phyloP scores from a whole-genome alignment of 2,113 vertebrate species.

The Lasiurus cinereus region DNA sequence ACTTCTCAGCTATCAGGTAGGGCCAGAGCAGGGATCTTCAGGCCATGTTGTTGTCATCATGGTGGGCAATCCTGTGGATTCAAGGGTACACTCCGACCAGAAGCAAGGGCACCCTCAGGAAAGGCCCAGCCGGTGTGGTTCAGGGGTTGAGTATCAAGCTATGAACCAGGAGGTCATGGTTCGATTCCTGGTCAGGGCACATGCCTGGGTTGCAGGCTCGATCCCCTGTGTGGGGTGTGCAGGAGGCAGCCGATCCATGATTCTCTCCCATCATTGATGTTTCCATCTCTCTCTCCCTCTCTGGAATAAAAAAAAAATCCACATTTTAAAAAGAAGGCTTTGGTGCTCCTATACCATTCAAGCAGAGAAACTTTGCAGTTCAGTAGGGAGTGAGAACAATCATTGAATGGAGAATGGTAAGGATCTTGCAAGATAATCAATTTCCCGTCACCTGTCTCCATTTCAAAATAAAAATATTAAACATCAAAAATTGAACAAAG shows the following conservation, averaged over 20 bases:
- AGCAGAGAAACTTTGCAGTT: not conserved
- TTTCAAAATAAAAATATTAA: constrained; percentile 53
- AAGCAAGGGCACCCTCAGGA: not conserved
- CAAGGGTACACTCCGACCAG: not conserved
- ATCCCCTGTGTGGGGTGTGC: too few species aligned
- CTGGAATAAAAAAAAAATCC: too few species aligned
- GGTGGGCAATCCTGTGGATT: not conserved
- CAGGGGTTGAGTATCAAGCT: too few species aligned
- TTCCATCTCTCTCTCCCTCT: too few species aligned
- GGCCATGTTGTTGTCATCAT: not conserved
- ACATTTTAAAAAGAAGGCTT: not conserved
- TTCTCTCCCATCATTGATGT: too few species aligned
- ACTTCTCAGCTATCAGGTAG: not conserved
- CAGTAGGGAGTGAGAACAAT: not conserved
- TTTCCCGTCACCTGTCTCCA: not conserved
- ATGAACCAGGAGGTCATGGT: too few species aligned
- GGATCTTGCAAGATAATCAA: not conserved
- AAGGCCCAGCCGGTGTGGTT: not conserved
- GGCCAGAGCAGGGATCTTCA: not conserved
- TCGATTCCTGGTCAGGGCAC: too few species aligned
- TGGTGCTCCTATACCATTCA: not conserved
- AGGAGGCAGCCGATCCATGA: too few species aligned
- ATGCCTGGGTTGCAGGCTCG: too few species aligned
- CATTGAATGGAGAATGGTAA: not conserved
- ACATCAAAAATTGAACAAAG: not conserved